Evolutionary conservation across 2,797 vertebrate genomes (phyloP).

Genomic region (Falco rusticolus): DNA sequence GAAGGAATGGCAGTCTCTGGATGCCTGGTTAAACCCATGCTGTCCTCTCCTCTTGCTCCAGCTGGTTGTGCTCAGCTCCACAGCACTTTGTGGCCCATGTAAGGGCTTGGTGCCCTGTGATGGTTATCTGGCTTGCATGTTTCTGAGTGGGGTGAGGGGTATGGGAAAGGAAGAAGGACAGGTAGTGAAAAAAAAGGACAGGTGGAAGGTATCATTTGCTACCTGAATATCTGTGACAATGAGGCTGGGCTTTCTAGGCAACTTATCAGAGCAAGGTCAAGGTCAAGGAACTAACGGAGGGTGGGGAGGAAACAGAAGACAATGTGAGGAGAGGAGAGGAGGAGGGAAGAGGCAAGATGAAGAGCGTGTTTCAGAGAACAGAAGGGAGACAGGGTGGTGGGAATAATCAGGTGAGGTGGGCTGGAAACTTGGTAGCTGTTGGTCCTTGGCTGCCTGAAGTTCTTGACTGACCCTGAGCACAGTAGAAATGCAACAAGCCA

Average conservation of each 20-base stretch:
- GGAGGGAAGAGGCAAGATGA: background rate
- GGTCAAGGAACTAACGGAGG: background rate
- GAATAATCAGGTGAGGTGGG: background rate
- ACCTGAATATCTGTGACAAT: background rate
- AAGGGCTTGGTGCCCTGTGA: background rate
- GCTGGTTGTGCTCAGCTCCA: background rate
- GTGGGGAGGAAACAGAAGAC: background rate
- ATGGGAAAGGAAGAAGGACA: background rate
- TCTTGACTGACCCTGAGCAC: background rate
- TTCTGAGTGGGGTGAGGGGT: background rate
- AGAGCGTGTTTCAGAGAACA: background rate
- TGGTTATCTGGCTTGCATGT: background rate
- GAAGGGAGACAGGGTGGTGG: accelerated
- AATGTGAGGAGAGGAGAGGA: background rate
- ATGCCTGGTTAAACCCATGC: background rate
- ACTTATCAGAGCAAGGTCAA: background rate
- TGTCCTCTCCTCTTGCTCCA: background rate
- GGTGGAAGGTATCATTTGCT: background rate
- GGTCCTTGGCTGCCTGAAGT: background rate
- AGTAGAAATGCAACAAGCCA: background rate
- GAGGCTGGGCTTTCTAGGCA: background rate
- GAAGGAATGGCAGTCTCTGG: background rate
- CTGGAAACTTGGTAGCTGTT: accelerated
- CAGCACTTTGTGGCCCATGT: background rate
- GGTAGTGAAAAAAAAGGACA: background rate